phyloP scores from a whole-genome alignment of 2,797 vertebrate genomes.

The Danio jaintianensis region DNA sequence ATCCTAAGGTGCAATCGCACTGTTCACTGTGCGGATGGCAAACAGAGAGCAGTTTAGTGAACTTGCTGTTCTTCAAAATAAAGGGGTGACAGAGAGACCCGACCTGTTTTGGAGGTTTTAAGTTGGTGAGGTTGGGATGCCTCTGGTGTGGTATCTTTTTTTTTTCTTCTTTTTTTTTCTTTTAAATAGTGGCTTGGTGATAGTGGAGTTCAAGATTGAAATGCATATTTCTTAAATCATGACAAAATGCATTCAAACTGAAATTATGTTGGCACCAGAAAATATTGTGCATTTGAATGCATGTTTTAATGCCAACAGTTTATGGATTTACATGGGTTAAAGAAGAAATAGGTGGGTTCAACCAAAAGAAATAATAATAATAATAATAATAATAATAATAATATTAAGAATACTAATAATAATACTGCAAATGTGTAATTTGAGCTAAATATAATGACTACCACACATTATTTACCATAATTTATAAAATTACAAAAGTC shows the following conservation, averaged over 20 bases:
- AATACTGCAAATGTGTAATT: too few species aligned
- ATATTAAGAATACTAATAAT: too few species aligned
- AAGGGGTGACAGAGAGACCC: slow-evolving; percentile 18
- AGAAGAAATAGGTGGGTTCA: too few species aligned
- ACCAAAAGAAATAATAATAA: too few species aligned
- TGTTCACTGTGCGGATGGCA: not conserved
- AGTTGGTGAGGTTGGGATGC: not conserved
- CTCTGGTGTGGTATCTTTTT: not conserved
- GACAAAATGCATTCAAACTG: not conserved
- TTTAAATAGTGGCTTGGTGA: not conserved
- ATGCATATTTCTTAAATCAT: not conserved
- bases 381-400: too few species aligned
- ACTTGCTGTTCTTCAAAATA: slow-evolving; percentile 21
- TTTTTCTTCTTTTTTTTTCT: not conserved
- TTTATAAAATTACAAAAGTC: too few species aligned
- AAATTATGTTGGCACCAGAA: too few species aligned
- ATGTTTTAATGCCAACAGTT: too few species aligned
- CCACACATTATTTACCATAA: too few species aligned
- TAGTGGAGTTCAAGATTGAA: not conserved
- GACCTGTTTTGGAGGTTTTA: slow-evolving; percentile 7
- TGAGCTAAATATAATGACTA: too few species aligned
- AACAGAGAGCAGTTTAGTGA: slow-evolving; percentile 33
- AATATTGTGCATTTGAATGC: too few species aligned
- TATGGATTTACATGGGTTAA: too few species aligned
- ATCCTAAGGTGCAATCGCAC: slow-evolving; percentile 17